A percentile compares a stretch with the other conserved stretches of the same genome.
Conservation (phyloP, 1,140 invertebrate species). For the Latrodectus geometricus region DNA sequence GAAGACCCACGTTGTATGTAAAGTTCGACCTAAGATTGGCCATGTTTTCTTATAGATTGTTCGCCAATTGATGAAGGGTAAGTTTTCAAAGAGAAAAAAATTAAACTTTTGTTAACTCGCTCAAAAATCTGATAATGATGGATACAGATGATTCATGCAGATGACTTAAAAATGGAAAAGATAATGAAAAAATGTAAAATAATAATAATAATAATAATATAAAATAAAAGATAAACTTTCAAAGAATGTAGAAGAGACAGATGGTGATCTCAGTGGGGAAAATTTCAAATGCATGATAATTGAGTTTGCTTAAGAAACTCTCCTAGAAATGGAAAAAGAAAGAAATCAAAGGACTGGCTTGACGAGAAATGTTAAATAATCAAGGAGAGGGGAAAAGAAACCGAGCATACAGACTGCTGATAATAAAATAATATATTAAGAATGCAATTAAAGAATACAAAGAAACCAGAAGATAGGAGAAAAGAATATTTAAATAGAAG, state of each 20-base stretch:
- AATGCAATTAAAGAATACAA: background rate
- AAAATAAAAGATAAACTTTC: slow-evolving; percentile 1
- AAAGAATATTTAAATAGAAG: background rate
- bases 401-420: background rate
- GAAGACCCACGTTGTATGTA: too few species aligned
- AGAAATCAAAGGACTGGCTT: background rate
- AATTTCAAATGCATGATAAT: background rate
- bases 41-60: too few species aligned
- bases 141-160: too few species aligned
- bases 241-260: background rate
- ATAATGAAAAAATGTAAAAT: too few species aligned
- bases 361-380: slow-evolving; percentile 6
- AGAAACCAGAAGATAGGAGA: slow-evolving; percentile 1
- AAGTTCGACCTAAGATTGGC: too few species aligned
- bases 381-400: background rate
- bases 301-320: background rate
- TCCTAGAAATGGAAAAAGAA: background rate
- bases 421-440: background rate
- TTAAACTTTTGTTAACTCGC: too few species aligned
- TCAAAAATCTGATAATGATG: too few species aligned
- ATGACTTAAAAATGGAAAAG: too few species aligned
- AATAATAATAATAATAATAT: too few species aligned
- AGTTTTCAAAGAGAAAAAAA: too few species aligned
- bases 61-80: too few species aligned
- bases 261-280: background rate